Evolutionary conservation across 2,113 vertebrate genomes (phyloP), one percentile per base, ranked within the genome.

Genomic region (Megalops atlanticus): DNA sequence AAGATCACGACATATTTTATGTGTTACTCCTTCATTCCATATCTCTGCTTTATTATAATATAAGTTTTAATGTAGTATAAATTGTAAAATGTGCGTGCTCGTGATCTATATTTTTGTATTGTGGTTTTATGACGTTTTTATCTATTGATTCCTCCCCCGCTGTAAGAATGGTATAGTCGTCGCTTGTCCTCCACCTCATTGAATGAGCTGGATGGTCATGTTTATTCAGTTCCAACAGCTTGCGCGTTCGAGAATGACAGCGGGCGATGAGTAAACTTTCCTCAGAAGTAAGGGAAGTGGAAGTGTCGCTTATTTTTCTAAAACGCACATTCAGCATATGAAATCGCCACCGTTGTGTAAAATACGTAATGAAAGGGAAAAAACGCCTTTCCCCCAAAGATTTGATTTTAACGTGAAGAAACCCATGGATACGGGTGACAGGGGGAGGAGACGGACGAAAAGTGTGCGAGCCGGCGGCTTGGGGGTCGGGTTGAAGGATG

Each of bases 391-490:
- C 80, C 54, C 83, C 84, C 83, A 79, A 86, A 86, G 87, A 85
- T 84, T 82, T 85, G 81, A 86, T 84, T 87, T 80, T 83, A 68
- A 83, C 82, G 69, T 88, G 86, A 74, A 81, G 80, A 75, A 87
- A 89, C 79, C 87, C 86, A 95, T 95, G 94, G 94, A 93, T 87
- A 54, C 91, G 76, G 86, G 88, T 84, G 86, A 91, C 82, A 88
- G 86, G 84, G 92, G 85, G 84, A 90, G 91, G 86, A 85, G 90
- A 86, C 91, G 90, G 88, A 83, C 89, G 85, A 89, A 88, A 18
- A 81, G 81, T 4, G 76, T 76, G 84, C 89, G 86, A 75, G 84
- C 80, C 76, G 83, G 83, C 86, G 89, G 83, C 58, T 64, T 11
- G 83, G 80, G 85, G 77, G 35, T 35, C 24, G 87, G 58, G 58